Conservation (phyloP, 1,140 invertebrate species). For the Achatina immaculata region DNA sequence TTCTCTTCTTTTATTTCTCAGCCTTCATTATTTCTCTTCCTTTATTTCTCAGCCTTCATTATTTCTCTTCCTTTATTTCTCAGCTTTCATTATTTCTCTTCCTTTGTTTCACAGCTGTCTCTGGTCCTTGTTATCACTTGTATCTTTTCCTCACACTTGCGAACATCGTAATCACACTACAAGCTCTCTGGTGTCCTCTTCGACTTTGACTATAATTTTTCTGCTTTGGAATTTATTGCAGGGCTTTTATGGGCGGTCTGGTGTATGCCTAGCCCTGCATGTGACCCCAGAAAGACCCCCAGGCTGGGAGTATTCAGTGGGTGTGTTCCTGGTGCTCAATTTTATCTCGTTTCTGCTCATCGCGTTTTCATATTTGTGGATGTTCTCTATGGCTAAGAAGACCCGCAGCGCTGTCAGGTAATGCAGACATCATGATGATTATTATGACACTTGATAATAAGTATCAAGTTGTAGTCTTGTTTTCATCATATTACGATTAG, state of each 20-base stretch:
- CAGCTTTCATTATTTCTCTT: too few relatives aligned
- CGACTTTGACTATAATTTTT: too few relatives aligned
- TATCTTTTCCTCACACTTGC: too few relatives aligned
- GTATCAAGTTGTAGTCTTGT: neutral
- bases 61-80: slow-evolving; percentile 70
- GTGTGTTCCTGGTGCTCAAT: slow-evolving; percentile 75
- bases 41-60: too few relatives aligned
- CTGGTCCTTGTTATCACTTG: too few relatives aligned
- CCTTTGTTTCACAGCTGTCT: too few relatives aligned
- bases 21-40: too few relatives aligned
- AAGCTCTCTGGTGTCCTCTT: too few relatives aligned
- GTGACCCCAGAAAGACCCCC: slow-evolving; percentile 74
- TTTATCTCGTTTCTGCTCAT: slow-evolving; percentile 74
- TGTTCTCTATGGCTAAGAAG: slow-evolving; percentile 74
- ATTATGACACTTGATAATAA: neutral
- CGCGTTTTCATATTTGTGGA: slow-evolving; percentile 74
- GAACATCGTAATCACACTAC: too few relatives aligned
- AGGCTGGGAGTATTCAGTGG: slow-evolving; percentile 77
- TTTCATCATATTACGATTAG: neutral
- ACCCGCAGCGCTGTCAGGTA: slow-evolving; percentile 55
- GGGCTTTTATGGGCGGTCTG: slow-evolving; percentile 76
- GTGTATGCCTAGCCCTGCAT: slow-evolving; percentile 76
- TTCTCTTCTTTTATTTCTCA: too few relatives aligned
- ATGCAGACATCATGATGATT: too few relatives aligned
- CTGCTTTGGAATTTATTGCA: too few relatives aligned